Conservation (phyloP, 92 coral and sea anemone genomes). For the Epizoanthus rinbou region DNA sequence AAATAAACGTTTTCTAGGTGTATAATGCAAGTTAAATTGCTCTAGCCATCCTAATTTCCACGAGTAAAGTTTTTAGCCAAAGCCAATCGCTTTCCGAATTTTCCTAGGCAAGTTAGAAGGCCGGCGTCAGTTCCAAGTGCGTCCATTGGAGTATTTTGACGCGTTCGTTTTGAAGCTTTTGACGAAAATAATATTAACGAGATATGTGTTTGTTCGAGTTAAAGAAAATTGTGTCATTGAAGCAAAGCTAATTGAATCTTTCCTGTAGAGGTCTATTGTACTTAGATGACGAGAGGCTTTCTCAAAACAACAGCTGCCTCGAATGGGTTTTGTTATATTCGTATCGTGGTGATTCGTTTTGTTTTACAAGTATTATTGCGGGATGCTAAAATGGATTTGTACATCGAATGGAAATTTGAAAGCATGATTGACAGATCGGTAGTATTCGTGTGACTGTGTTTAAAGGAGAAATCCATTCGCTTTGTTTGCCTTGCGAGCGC, state of each 20-base stretch:
- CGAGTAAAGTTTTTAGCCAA: background rate
- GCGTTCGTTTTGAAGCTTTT: background rate
- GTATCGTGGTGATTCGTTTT: constrained; percentile 45
- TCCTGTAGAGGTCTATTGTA: constrained; percentile 38
- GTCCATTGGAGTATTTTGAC: background rate
- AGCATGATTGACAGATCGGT: constrained; percentile 39
- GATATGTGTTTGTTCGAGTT: constrained; percentile 37
- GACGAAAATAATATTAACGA: constrained; percentile 37
- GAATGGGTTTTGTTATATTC: constrained; percentile 20
- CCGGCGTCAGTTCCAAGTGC: constrained; percentile 4
- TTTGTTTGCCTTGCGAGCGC: constrained; percentile 40
- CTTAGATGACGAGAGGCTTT: constrained; percentile 38
- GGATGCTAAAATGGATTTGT: constrained; percentile 38
- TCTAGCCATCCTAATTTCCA: background rate
- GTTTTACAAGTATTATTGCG: constrained; percentile 35
- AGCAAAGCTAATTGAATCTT: constrained; percentile 49
- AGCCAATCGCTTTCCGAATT: constrained; percentile 5
- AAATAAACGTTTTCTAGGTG: constrained; percentile 28
- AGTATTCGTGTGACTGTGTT: constrained; percentile 11
- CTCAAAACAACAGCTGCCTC: constrained; percentile 48
- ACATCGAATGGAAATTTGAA: constrained; percentile 30
- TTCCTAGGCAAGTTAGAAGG: constrained; percentile 1
- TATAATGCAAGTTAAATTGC: constrained; percentile 29
- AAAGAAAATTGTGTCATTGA: constrained; percentile 33
- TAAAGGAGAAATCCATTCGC: constrained; percentile 38